A percentile compares a stretch with the other conserved stretches of the same genome.
phyloP scores from a whole-genome alignment of 2,113 vertebrate species.

The Rattus rattus region DNA sequence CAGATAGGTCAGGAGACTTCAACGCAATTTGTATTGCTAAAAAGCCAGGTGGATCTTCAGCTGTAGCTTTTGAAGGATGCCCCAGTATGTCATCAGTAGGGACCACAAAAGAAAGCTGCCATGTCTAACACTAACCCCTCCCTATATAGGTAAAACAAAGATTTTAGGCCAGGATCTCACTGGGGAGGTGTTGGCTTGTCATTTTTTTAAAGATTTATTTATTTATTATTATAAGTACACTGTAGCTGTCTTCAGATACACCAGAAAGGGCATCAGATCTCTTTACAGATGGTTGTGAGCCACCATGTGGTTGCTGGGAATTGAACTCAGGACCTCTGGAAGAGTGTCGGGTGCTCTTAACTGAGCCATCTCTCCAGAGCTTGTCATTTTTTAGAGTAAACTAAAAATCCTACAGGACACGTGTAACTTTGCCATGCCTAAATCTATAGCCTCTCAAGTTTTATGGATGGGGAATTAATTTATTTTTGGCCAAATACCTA shows the following conservation, averaged over 20 bases:
- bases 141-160: constrained; percentile 83
- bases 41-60: constrained; percentile 88
- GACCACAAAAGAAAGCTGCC: constrained; percentile 87
- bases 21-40: constrained; percentile 88
- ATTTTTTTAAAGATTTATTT: constrained; percentile 46
- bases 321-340: too few relatives aligned
- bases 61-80: constrained; percentile 88
- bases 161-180: constrained; percentile 85
- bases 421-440: constrained; percentile 84
- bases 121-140: constrained; percentile 83
- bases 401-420: constrained; percentile 82
- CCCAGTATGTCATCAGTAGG: constrained; percentile 84
- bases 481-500: constrained; percentile 83
- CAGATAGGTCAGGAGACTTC: constrained; percentile 88
- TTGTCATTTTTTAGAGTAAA: constrained; percentile 82
- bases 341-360: too few relatives aligned
- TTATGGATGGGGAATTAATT: constrained; percentile 85
- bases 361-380: too few relatives aligned
- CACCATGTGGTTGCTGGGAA: too few relatives aligned
- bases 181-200: constrained; percentile 78
- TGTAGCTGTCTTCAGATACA: too few relatives aligned
- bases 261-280: too few relatives aligned
- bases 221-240: too few relatives aligned
- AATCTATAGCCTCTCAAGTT: constrained; percentile 82
- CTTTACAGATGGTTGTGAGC: too few relatives aligned